Evolutionary conservation across 2,113 vertebrate species (phyloP).

Genomic region (Manacus vitellinus): DNA sequence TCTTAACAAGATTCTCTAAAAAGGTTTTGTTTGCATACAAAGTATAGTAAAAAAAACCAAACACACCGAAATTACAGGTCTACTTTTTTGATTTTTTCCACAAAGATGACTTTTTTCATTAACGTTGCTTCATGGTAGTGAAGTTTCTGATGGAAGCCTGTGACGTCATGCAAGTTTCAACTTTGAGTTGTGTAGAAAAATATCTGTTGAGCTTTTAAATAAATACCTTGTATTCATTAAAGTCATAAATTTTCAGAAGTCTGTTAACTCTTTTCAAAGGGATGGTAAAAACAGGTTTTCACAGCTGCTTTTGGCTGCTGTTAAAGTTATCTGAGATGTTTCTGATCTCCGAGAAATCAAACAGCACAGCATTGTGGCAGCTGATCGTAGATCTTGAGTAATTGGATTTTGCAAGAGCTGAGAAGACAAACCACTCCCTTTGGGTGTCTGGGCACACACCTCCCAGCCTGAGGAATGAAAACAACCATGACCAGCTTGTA

Average conservation of each 20-base stretch:
- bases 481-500: neutral
- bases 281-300: neutral
- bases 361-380: neutral
- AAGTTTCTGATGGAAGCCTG: neutral
- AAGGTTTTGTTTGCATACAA: neutral
- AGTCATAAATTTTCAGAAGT: neutral
- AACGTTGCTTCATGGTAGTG: neutral
- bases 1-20: neutral
- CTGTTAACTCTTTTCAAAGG: neutral
- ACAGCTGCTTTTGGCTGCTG: neutral
- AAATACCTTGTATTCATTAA: neutral
- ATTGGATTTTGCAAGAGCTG: constrained; percentile 1
- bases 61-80: neutral
- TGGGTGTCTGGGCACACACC: neutral
- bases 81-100: neutral
- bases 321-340: neutral
- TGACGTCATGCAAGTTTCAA: neutral
- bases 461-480: neutral
- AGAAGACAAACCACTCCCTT: neutral
- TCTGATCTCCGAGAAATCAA: neutral
- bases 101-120: neutral
- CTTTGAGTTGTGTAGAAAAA: neutral
- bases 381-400: neutral
- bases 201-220: neutral
- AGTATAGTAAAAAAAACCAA: neutral